Conservation (phyloP, 64 coral and sea anemone genomes). For the Exaiptasia diaphana region DNA sequence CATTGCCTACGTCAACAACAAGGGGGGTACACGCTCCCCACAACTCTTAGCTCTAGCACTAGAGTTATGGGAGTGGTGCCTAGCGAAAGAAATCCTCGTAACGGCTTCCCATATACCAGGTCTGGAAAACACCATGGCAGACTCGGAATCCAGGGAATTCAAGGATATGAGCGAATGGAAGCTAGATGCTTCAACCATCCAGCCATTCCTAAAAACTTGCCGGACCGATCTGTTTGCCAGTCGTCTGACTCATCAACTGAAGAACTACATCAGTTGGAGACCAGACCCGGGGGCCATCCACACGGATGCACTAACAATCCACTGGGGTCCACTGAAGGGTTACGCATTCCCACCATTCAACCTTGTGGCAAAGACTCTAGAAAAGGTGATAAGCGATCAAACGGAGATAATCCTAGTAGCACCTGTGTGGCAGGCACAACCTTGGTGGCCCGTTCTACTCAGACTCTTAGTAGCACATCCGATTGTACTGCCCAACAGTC, state of each 20-base stretch:
- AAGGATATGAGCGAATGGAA: neutral
- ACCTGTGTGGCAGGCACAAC: constrained; percentile 30
- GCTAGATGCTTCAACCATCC: neutral
- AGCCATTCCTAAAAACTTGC: neutral
- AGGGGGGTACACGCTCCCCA: constrained; percentile 15
- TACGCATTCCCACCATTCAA: constrained; percentile 51
- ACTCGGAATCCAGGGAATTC: neutral
- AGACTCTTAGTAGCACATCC: neutral
- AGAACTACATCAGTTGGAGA: constrained; percentile 15
- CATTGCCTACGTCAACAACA: constrained; percentile 48
- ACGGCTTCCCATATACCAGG: constrained; percentile 25
- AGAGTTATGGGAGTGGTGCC: constrained; percentile 22
- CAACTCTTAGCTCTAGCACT: neutral
- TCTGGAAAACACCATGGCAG: constrained; percentile 1
- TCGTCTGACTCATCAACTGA: neutral
- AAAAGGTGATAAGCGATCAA: neutral
- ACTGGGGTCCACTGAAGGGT: neutral
- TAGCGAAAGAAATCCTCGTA: neutral
- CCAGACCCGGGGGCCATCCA: neutral
- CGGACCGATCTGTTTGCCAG: constrained; percentile 11
- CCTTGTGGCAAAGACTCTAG: neutral
- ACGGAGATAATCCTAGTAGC: constrained; percentile 18
- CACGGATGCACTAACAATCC: neutral
- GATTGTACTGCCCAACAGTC: neutral
- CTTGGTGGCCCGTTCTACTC: constrained; percentile 33